Evolutionary conservation across 2,113 vertebrate species (phyloP).

Genomic region (Chinchilla lanigera): DNA sequence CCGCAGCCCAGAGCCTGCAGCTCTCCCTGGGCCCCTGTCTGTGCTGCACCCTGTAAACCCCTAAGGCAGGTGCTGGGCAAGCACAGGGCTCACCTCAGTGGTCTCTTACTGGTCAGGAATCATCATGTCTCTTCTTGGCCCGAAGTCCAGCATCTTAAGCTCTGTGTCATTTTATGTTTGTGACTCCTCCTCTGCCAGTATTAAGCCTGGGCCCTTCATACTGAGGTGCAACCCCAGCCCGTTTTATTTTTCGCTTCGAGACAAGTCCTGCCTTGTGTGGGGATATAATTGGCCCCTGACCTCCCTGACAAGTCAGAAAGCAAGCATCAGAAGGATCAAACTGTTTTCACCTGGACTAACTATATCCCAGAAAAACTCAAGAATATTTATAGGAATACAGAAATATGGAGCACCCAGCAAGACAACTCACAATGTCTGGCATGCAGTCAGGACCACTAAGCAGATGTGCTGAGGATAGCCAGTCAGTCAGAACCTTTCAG

Average conservation of each 20-base stretch:
- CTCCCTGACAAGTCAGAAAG: neutral
- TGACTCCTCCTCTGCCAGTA: neutral
- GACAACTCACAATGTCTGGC: neutral
- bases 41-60: neutral
- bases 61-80: neutral
- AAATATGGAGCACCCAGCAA: neutral
- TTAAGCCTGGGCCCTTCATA: neutral
- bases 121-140: neutral
- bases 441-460: neutral
- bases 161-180: neutral
- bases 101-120: neutral
- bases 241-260: neutral
- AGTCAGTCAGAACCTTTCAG: neutral
- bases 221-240: neutral
- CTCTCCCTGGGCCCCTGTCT: neutral
- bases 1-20: neutral
- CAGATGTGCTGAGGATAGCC: neutral
- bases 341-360: neutral
- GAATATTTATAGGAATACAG: neutral
- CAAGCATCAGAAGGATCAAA: neutral
- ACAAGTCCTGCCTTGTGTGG: neutral
- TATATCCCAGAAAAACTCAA: neutral
- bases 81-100: neutral
- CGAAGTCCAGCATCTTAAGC: neutral
- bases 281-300: neutral